Percentiles rank a stretch among this genome's conserved stretches.
Evolutionary conservation across 2,113 vertebrate species (phyloP).

Genomic region (Peromyscus maniculatus): DNA sequence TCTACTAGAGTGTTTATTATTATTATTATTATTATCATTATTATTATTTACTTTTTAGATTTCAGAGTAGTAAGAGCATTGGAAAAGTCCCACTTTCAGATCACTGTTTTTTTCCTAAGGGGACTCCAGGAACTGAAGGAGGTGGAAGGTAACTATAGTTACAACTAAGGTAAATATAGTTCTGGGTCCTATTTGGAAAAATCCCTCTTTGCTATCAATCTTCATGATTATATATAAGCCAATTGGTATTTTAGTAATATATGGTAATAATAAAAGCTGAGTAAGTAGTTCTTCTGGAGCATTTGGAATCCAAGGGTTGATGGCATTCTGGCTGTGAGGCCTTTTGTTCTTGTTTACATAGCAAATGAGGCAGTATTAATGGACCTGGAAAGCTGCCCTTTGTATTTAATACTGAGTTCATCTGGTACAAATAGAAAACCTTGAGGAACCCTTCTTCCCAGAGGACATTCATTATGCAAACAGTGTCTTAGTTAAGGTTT

Average conservation of each 20-base stretch:
- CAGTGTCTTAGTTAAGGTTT: not conserved
- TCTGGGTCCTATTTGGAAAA: not conserved
- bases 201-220: not conserved
- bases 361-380: not conserved
- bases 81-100: not conserved
- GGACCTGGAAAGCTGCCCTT: constrained; percentile 2
- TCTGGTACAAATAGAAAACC: constrained; percentile 61
- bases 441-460: constrained; percentile 67
- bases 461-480: constrained; percentile 64
- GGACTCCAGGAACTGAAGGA: constrained; percentile 55
- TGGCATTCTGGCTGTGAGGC: constrained; percentile 14
- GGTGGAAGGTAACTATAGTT: not conserved
- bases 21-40: no score
- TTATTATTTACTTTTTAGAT: not conserved
- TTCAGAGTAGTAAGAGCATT: not conserved
- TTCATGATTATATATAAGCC: not conserved
- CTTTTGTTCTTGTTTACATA: constrained; percentile 62
- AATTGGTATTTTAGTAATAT: not conserved
- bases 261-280: not conserved
- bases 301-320: constrained; percentile 21
- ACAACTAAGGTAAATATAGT: not conserved
- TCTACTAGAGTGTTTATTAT: not conserved
- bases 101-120: not conserved
- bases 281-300: not conserved
- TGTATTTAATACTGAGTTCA: constrained; percentile 57